phyloP scores from a whole-genome alignment of 2,113 vertebrate species.

The Pedetes capensis region DNA sequence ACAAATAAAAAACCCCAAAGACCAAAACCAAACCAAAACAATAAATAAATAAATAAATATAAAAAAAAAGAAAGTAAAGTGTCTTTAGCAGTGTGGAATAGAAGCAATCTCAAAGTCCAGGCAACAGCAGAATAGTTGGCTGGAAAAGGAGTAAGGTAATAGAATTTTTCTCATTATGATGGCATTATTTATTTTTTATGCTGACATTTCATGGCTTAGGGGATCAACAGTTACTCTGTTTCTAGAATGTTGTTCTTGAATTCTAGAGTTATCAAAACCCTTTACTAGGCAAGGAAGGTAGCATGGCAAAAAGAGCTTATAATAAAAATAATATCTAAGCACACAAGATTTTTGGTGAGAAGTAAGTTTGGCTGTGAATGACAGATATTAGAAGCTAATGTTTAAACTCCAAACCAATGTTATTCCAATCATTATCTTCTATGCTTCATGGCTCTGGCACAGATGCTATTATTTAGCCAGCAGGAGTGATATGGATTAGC shows the following conservation, averaged over 20 bases:
- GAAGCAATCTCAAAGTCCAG: background rate
- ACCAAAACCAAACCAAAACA: no score
- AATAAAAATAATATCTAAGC: background rate
- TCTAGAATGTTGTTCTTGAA: background rate
- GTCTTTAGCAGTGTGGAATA: background rate
- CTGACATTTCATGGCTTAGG: background rate
- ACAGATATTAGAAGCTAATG: background rate
- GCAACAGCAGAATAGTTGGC: background rate
- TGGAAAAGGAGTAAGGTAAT: background rate
- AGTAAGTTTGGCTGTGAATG: background rate
- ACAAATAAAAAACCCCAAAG: no score
- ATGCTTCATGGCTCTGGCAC: background rate
- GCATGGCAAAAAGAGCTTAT: background rate
- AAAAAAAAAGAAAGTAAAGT: background rate
- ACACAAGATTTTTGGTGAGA: background rate
- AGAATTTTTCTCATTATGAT: background rate
- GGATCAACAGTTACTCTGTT: background rate
- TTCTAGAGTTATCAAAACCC: conserved; percentile 9
- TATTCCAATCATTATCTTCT: conserved; percentile 15
- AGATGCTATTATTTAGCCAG: background rate
- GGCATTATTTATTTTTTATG: background rate
- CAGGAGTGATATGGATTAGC: background rate
- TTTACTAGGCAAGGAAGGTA: background rate
- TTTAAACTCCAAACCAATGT: background rate
- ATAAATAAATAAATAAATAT: no score